Evolutionary conservation across 2,113 vertebrate genomes (phyloP).

Genomic region (Pangasianodon gigas): DNA sequence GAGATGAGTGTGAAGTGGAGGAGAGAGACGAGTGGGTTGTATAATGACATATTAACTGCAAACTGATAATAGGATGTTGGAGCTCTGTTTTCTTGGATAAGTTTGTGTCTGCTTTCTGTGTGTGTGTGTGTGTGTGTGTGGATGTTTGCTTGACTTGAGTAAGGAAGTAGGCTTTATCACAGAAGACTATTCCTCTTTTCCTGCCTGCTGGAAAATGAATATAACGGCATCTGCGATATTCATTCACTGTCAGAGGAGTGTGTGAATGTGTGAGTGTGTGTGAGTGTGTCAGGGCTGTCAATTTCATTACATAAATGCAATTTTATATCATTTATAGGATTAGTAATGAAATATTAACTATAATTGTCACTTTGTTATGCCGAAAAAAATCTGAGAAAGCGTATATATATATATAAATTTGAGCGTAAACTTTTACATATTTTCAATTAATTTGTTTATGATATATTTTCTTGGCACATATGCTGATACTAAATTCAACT

Average conservation of each 20-base stretch:
- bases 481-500: background rate
- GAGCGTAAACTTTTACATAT: background rate
- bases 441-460: background rate
- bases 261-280: slow-evolving; percentile 23
- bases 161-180: slow-evolving; percentile 48
- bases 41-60: slow-evolving; percentile 48
- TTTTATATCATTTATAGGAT: background rate
- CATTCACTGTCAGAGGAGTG: slow-evolving; percentile 26
- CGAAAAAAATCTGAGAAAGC: background rate
- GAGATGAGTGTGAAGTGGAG: background rate
- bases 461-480: background rate
- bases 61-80: slow-evolving; percentile 39
- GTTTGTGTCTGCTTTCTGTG: slow-evolving; percentile 23
- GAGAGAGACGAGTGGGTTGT: slow-evolving; percentile 14
- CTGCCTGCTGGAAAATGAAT: slow-evolving; percentile 38
- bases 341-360: background rate
- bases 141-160: slow-evolving; percentile 13
- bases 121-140: background rate
- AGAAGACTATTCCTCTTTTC: slow-evolving; percentile 29
- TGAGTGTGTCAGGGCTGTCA: background rate
- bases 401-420: background rate
- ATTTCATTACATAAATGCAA: background rate
- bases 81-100: slow-evolving; percentile 40
- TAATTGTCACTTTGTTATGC: background rate
- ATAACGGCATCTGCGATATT: slow-evolving; percentile 30